Base-by-base conservation (phyloP, 2,113 vertebrate species). In the Tragelaphus buxtoni region DNA sequence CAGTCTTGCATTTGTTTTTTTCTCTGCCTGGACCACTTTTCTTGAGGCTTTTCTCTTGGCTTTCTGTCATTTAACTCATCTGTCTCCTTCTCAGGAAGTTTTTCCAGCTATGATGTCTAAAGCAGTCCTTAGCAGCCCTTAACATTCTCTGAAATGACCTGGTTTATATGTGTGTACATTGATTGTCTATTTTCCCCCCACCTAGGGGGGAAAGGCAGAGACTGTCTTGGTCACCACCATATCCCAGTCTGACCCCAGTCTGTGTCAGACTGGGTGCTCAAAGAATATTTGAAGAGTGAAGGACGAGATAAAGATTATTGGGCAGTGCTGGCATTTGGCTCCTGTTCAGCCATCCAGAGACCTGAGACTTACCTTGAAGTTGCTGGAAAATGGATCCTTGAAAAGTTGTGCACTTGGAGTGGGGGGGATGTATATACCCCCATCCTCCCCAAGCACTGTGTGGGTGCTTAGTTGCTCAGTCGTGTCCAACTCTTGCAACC, bases 291-390 rank as follows among this genome's bases (percentile, higher is more conserved):
- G 47, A n/a, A 51, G 45, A 42, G 17, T 61, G 32, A 45, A 95
- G 39, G 94, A 58, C 60, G 30, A 39, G 81, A 26, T 17, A 69
- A 58, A 26, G 56, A 30, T 39, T 30, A 86, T 55, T 35, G 35
- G 30, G 22, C 10, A 26, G 13, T 47, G n/a, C 47, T 77, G 35
- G 28, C 45, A 2, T 39, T 58, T 16, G 39, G 24, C 14, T 79
- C 39, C 60, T 8, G 4, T 26, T 79, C 8, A 51, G 81, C 39
- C 55, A 85, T 55, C 47, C 12, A n/a, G 32, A 13, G 24, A 47
- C 49, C 69, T 24, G 28, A 87, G 58, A 65, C 49, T 91, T 86
- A 97, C 96, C 95, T 97, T 97, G 49, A 98, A 94, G 45, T 97
- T 97, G 88, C 94, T 91, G 32, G 65, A 42, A 26, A 82, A 86